phyloP scores from a whole-genome alignment of 2,888 invertebrate species.

The Epicampocera succincta region DNA sequence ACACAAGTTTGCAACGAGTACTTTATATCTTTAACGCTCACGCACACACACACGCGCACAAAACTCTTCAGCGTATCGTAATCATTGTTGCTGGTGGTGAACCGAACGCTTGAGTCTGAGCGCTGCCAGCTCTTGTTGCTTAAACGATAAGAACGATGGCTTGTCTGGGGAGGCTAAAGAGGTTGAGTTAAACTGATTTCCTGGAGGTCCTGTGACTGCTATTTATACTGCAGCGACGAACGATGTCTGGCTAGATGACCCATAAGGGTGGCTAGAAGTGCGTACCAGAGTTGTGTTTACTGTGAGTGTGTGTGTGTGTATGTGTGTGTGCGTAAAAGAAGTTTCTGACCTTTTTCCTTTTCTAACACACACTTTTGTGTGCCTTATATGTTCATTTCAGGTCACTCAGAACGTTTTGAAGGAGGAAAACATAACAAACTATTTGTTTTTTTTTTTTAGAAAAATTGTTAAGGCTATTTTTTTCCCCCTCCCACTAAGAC shows the following conservation, averaged over 20 bases:
- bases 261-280: conserved; percentile 19
- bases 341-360: conserved; percentile 15
- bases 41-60: neutral
- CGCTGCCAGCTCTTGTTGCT: too few relatives aligned
- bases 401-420: neutral
- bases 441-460: conserved; percentile 12
- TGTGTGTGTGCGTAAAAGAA: neutral
- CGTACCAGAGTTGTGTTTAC: neutral
- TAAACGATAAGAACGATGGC: too few relatives aligned
- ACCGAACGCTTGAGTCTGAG: too few relatives aligned
- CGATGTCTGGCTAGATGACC: too few relatives aligned
- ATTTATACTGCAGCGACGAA: conserved; percentile 59
- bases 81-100: too few relatives aligned
- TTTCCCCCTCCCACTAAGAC: too few relatives aligned
- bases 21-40: neutral
- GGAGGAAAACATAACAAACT: neutral
- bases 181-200: conserved; percentile 67
- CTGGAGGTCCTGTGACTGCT: conserved; percentile 4
- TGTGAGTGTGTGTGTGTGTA: too few relatives aligned
- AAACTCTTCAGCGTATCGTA: conserved; percentile 1
- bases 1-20: too few relatives aligned
- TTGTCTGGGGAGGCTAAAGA: conserved; percentile 1
- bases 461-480: conserved; percentile 30
- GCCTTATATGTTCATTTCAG: neutral
- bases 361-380: conserved; percentile 45